Base-by-base conservation (phyloP, 2,888 invertebrate genomes). In the Acleris cristana region DNA sequence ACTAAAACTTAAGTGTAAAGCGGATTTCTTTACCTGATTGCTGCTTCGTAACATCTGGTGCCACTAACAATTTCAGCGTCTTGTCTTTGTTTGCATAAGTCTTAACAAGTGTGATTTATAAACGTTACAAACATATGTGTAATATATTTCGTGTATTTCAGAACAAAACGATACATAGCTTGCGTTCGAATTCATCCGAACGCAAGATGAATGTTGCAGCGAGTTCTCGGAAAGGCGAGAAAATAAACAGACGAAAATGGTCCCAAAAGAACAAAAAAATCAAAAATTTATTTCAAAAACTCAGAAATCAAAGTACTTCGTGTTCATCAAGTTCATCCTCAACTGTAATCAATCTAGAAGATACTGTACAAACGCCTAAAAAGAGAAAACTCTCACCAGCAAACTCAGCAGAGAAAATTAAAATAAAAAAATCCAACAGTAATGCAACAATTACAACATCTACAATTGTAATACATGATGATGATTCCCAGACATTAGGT, bases 391-490 rank as follows among this genome's bases (percentile, higher is more conserved):
- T 66, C 8, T 70, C 71, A 64, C 30, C 60, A 0, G 45, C 62
- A 0, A 64, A 71, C 18, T 51, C 30, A 59, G 58, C 30, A 49
- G 58, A 45, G 56, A 23, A 51, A 64, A 55, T 40, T 54, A 63
- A 73, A 64, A 65, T 68, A 53, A 70, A 54, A 53, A 49, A 53
- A 40, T 59, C 64, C 23, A 54, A 64, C 30, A 54, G 26, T 19
- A 57, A 64, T 49, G 19, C 62, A 12, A 72, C 68, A 30, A 58
- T 72, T 6, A 77, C 34, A 34, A 12, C 34, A 2, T 10, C 34
- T 4, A 40, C 40, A 4, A 40, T 84, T 16, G 64, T 82, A 3
- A 77, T 84, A 10, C 73, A 73, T 34, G 82, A 86, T 69, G 81
- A 85, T 40, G 79, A 82, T n/a, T 66, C 77, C 21, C 40, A 34